Percentiles rank a stretch among this genome's conserved stretches.
Conservation (phyloP, 2,888 invertebrate species). For the Clanis bilineata region DNA sequence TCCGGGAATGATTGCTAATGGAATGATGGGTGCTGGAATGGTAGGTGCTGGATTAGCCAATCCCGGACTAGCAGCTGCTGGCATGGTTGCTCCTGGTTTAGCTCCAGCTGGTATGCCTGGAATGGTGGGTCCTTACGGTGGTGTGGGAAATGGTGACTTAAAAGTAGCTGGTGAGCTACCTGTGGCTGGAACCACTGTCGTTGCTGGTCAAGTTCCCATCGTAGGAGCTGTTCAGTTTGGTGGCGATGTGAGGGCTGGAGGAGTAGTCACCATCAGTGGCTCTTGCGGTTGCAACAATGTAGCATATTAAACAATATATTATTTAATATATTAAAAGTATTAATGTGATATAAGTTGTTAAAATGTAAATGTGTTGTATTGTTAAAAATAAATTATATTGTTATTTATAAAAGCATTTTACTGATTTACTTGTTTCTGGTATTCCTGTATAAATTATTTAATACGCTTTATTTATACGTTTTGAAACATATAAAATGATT, state of each 20-base stretch:
- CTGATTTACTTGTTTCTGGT: no score
- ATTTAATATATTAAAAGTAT: conserved; percentile 6
- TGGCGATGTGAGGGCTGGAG: conserved; percentile 36
- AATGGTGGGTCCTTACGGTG: conserved; percentile 21
- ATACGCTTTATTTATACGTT: no score
- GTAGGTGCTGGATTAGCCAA: not conserved
- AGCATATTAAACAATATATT: not conserved
- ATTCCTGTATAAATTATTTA: no score
- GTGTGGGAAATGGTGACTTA: conserved; percentile 35
- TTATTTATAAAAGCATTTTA: not conserved
- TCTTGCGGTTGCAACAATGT: conserved; percentile 28
- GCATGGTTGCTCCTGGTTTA: not conserved
- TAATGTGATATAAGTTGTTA: not conserved
- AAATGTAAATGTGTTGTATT: no score
- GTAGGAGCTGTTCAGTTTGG: conserved; percentile 39
- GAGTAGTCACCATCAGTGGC: conserved; percentile 38
- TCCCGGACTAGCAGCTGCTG: not conserved
- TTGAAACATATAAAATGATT: no score
- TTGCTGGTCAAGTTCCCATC: conserved; percentile 43
- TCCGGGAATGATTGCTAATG: not conserved
- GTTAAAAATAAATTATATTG: conserved; percentile 3
- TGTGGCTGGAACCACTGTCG: conserved; percentile 36
- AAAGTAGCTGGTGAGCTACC: conserved; percentile 37
- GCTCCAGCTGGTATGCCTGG: not conserved
- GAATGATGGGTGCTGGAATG: not conserved